Percentiles rank a stretch among this genome's conserved stretches.
phyloP scores from a whole-genome alignment of 2,797 vertebrate species.

The Oreonectes daqikongensis region DNA sequence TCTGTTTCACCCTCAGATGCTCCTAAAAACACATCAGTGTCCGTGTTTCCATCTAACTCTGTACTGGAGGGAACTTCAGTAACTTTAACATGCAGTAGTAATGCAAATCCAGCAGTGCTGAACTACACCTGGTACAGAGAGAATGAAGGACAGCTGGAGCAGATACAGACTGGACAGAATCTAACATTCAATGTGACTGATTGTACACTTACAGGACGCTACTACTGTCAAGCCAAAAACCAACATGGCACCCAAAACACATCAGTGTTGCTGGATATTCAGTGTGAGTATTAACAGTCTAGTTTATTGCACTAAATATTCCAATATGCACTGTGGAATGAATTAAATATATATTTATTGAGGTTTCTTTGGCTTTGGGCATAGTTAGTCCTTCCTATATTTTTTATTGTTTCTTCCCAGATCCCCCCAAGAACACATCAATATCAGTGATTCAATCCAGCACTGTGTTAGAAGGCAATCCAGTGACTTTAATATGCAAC shows the following conservation, averaged over 20 bases:
- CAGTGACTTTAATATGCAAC: conserved; percentile 20
- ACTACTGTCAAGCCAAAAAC: conserved; percentile 44
- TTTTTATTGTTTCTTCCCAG: background rate
- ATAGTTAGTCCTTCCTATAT: no score
- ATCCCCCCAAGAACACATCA: background rate
- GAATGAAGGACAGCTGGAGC: conserved; percentile 16
- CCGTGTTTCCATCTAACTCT: background rate
- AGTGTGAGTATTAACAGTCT: background rate
- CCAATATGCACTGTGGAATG: no score
- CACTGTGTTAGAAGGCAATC: conserved; percentile 4
- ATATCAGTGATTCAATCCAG: background rate
- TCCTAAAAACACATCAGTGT: conserved; percentile 3
- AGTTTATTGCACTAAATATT: no score
- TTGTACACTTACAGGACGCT: conserved; percentile 9
- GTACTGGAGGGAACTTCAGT: conserved; percentile 21
- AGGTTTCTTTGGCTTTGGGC: no score
- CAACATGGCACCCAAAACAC: background rate
- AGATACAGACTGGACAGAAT: conserved; percentile 11
- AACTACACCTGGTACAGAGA: conserved; percentile 39
- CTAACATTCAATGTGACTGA: conserved; percentile 4
- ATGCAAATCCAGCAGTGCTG: conserved; percentile 11
- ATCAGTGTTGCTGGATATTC: conserved; percentile 31
- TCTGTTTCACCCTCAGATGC: background rate
- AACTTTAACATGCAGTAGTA: conserved; percentile 28
- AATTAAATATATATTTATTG: no score